Percentiles rank a stretch among this genome's conserved stretches.
phyloP scores from a whole-genome alignment of 2,888 invertebrate species.

The Aporophyla nigra region DNA sequence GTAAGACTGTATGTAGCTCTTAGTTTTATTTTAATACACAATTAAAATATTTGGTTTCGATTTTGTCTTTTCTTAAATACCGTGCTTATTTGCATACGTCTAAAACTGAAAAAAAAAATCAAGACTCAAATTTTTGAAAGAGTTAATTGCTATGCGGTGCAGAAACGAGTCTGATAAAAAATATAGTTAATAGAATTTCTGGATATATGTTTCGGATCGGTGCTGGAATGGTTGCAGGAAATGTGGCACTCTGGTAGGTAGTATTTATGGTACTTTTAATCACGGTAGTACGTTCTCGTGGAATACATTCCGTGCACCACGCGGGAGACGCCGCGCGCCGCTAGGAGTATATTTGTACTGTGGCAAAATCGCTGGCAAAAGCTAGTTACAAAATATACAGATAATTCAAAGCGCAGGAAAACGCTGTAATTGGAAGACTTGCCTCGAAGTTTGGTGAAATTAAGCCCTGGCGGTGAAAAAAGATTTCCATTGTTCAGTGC shows the following conservation, averaged over 20 bases:
- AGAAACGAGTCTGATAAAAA: background rate
- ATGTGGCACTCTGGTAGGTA: too few species aligned
- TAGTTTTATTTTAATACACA: slow-evolving; percentile 24
- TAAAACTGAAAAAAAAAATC: background rate
- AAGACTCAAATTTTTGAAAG: background rate
- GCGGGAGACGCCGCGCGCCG: background rate
- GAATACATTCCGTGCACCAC: background rate
- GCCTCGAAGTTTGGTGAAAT: background rate
- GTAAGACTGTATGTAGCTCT: slow-evolving; percentile 13
- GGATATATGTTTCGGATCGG: too few species aligned
- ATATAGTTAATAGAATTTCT: background rate
- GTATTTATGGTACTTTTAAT: too few species aligned
- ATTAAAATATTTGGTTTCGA: slow-evolving; percentile 16
- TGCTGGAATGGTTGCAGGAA: too few species aligned
- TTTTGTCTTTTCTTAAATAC: background rate
- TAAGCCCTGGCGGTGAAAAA: background rate
- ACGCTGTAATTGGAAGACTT: background rate
- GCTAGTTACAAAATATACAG: too few species aligned
- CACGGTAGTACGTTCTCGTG: background rate
- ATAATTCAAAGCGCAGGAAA: background rate
- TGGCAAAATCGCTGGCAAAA: too few species aligned
- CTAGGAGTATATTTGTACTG: too few species aligned
- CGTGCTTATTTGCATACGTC: background rate
- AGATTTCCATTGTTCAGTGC: background rate
- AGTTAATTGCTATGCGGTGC: background rate